Base-by-base conservation (phyloP, 2,797 vertebrate genomes). In the Pogonophryne albipinna region DNA sequence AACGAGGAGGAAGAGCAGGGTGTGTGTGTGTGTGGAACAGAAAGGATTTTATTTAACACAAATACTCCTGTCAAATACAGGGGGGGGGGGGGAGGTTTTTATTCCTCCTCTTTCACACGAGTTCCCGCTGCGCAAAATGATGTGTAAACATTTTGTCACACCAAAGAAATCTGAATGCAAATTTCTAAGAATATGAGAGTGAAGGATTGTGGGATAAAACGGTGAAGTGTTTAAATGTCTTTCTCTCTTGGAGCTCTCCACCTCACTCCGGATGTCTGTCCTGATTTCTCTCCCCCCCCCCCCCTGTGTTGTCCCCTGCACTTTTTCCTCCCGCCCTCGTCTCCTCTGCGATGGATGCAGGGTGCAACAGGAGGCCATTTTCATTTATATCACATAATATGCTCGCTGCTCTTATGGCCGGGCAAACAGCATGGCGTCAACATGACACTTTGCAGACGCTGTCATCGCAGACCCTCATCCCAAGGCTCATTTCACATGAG, bases 371-470 rank as follows among this genome's bases (percentile, higher is more conserved):
- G 86, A 85, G 87, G 31, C 78, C 80, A 93, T 93, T 93, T 92
- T 88, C 91, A 92, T 93, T 92, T 92, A 93, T 92, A 94, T 94
- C 91, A 87, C 89, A 87, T 87, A 76, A 89, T 89, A 85, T 77
- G 66, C 78, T 80, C 87, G 51, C 58, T 47, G 67, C 82, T 81
- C 78, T 73, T 81, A 78, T 42, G 65, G 80, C 73, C 1, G 64
- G 61, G 78, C 69, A 73, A 87, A 71, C 86, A 76, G 84, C 85
- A 71, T 65, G 87, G 70, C 62, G 76, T 90, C 80, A 80, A 86
- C 89, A 68, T 82, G 83, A 82, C 87, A 88, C 85, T 84, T 89
- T 85, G 71, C 85, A 86, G 90, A 87, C 31, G 82, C 81, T 87
- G 86, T 90, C 87, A 87, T 87, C 81, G 83, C 60, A 57, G 72